Percentiles rank a stretch among this genome's conserved stretches.
Conservation (phyloP, 2,888 invertebrate species). For the Drosophila neutralis region DNA sequence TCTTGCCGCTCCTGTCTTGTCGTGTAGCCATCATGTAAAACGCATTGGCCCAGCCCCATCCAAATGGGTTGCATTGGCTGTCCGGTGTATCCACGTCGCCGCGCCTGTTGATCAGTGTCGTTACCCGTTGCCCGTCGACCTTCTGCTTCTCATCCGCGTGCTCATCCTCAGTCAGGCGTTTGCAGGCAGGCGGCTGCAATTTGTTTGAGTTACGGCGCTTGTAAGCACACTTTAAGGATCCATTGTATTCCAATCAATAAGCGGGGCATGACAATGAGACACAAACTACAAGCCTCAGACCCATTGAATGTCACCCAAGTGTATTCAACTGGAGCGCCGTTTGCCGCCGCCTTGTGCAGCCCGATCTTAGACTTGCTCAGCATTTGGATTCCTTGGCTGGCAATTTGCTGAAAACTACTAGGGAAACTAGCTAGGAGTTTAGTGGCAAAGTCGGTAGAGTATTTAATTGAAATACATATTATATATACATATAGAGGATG, state of each 20-base stretch:
- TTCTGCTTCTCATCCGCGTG: conserved; percentile 21
- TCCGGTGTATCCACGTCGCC: conserved; percentile 55
- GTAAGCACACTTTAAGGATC: conserved; percentile 85
- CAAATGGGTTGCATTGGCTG: conserved; percentile 7
- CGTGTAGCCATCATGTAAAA: conserved; percentile 77
- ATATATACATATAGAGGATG: background rate
- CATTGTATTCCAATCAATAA: conserved; percentile 84
- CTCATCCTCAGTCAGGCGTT: conserved; percentile 69
- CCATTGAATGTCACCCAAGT: conserved; percentile 66
- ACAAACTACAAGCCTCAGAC: conserved; percentile 53
- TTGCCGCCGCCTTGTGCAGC: conserved; percentile 49
- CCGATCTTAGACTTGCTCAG: background rate
- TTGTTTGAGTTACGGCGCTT: conserved; percentile 85
- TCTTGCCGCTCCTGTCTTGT: conserved; percentile 72
- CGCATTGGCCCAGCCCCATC: conserved; percentile 49
- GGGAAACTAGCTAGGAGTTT: background rate
- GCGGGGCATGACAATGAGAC: conserved; percentile 76
- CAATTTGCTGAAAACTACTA: background rate
- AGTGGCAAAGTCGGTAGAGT: background rate
- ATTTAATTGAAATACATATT: background rate
- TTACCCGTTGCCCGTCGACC: conserved; percentile 39
- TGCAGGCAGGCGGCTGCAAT: conserved; percentile 82
- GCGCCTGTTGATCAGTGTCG: conserved; percentile 78
- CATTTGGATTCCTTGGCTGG: background rate
- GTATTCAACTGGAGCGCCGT: conserved; percentile 70